These are phyloP conservation scores for Cyclophora albipunctata DNA, from an alignment of 2,888 invertebrate genomes.

Conservation along the genomic window DNA sequence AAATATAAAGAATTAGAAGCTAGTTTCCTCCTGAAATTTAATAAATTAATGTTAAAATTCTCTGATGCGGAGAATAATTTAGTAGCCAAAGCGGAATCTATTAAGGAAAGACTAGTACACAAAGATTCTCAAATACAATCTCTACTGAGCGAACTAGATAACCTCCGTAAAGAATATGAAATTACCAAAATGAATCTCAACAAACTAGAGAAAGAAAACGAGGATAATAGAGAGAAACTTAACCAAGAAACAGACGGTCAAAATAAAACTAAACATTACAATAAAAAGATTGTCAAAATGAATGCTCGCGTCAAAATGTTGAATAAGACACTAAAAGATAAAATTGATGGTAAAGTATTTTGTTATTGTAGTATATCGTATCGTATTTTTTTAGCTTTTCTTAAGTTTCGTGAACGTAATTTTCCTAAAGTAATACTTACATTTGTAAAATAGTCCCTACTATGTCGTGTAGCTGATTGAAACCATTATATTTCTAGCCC, in stretches of 20 bases:
- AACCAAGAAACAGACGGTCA: too few relatives aligned
- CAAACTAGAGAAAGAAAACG: constrained; percentile 26
- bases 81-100: neutral
- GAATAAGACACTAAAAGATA: constrained; percentile 25
- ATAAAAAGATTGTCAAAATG: constrained; percentile 1
- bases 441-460: too few relatives aligned
- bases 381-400: constrained; percentile 26
- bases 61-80: constrained; percentile 28
- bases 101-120: constrained; percentile 23
- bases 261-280: too few relatives aligned
- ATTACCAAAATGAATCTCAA: constrained; percentile 26
- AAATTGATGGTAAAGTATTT: constrained; percentile 27
- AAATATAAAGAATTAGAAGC: constrained; percentile 29
- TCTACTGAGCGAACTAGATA: constrained; percentile 1
- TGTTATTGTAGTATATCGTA: neutral
- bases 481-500: too few relatives aligned
- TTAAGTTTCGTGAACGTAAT: too few relatives aligned
- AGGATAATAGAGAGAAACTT: constrained; percentile 1
- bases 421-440: too few relatives aligned
- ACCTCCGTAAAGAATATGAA: neutral
- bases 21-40: constrained; percentile 28
- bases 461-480: too few relatives aligned
- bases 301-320: constrained; percentile 19
- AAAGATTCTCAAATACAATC: constrained; percentile 20
- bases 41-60: constrained; percentile 30